These are phyloP conservation scores for Emmelina monodactyla DNA, from an alignment of 2,888 invertebrate genomes.

Conservation along the genomic window DNA sequence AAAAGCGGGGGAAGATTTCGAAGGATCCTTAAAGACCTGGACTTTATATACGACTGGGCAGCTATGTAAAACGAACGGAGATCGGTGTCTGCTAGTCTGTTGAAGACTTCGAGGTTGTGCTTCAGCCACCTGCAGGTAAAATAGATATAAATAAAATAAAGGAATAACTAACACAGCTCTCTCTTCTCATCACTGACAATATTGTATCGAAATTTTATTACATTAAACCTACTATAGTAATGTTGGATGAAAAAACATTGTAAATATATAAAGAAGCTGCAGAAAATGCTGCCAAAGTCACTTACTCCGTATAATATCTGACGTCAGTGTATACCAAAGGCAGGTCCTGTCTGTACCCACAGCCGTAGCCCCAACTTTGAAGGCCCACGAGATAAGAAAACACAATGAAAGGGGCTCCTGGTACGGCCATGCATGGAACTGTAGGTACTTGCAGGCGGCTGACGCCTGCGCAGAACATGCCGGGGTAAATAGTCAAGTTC, in stretches of 20 bases:
- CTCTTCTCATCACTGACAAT: too few relatives aligned
- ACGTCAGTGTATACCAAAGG: conserved; percentile 39
- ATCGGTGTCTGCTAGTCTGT: conserved; percentile 18
- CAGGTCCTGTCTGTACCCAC: conserved; percentile 36
- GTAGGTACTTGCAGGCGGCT: conserved; percentile 25
- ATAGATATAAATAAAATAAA: too few relatives aligned
- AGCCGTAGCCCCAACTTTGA: conserved; percentile 50
- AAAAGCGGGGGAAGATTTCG: not conserved
- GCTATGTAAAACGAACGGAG: conserved; percentile 26
- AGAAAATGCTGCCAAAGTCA: too few relatives aligned
- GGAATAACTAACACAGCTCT: too few relatives aligned
- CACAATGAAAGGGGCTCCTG: conserved; percentile 43
- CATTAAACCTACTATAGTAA: too few relatives aligned
- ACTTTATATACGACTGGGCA: conserved; percentile 25
- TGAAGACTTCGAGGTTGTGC: conserved; percentile 25
- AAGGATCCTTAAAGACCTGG: conserved; percentile 23
- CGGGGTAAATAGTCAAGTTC: conserved; percentile 8
- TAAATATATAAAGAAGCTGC: too few relatives aligned
- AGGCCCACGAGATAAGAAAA: conserved; percentile 28
- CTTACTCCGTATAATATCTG: conserved; percentile 26
- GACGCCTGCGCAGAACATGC: conserved; percentile 37
- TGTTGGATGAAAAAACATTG: too few relatives aligned
- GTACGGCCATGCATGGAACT: conserved; percentile 36
- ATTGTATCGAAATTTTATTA: too few relatives aligned
- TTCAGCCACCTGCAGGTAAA: conserved; percentile 43